These are phyloP conservation scores for Drosophila ambigua DNA, from an alignment of 1,140 invertebrate species.

Conservation along the genomic window DNA sequence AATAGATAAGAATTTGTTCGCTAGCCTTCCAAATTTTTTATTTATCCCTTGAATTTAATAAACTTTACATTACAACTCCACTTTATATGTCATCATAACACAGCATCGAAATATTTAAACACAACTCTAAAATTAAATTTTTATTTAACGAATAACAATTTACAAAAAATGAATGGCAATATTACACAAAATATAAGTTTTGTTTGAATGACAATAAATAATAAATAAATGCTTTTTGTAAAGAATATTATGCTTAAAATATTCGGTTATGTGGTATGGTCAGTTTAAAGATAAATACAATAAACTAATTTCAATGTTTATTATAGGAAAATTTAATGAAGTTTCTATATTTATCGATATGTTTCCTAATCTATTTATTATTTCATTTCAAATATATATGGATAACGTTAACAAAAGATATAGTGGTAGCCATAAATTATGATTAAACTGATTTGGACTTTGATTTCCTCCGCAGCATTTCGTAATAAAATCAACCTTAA, in stretches of 20 bases:
- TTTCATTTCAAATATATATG: constrained; percentile 22
- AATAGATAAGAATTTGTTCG: too few relatives aligned
- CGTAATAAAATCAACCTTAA: constrained; percentile 49
- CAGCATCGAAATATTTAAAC: not conserved
- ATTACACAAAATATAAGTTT: not conserved
- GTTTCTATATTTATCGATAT: constrained; percentile 18
- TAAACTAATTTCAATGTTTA: not conserved
- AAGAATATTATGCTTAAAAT: too few relatives aligned
- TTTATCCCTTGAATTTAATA: too few relatives aligned
- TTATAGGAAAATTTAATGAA: not conserved
- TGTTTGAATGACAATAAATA: too few relatives aligned
- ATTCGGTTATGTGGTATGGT: too few relatives aligned
- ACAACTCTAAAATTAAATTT: constrained; percentile 5
- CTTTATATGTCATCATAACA: too few relatives aligned
- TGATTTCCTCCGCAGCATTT: constrained; percentile 8
- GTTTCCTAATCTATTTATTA: constrained; percentile 29
- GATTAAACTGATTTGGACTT: constrained; percentile 12
- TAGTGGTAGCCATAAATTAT: not conserved
- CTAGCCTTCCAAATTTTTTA: too few relatives aligned
- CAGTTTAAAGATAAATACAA: too few relatives aligned
- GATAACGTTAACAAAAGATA: not conserved
- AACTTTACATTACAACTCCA: too few relatives aligned
- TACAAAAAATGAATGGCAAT: constrained; percentile 6
- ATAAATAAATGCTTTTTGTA: too few relatives aligned
- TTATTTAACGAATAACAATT: constrained; percentile 23